Conservation (phyloP, 2,113 vertebrate species). For the Saccopteryx bilineata region DNA sequence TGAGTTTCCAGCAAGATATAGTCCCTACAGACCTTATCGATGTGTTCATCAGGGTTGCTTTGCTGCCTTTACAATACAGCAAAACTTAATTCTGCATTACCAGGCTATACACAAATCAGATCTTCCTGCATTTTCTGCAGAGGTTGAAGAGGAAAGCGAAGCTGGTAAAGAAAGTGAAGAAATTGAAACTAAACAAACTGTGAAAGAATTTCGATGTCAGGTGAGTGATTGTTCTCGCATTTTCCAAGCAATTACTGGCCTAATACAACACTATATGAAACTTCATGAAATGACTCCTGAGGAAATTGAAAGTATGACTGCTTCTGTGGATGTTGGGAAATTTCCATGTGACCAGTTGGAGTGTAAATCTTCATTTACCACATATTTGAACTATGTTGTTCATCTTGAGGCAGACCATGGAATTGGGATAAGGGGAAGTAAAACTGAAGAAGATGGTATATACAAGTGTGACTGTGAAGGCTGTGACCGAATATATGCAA, state of each 20-base stretch:
- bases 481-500: constrained; percentile 96
- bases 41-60: constrained; percentile 97
- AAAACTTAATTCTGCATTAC: constrained; percentile 98
- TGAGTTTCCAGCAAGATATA: constrained; percentile 88
- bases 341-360: constrained; percentile 95
- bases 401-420: constrained; percentile 94
- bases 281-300: constrained; percentile 94
- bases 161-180: constrained; percentile 84
- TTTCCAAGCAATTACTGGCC: constrained; percentile 94
- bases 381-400: constrained; percentile 91
- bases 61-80: constrained; percentile 97
- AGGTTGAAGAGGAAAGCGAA: constrained; percentile 91
- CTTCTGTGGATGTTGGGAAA: constrained; percentile 88
- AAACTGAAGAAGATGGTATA: constrained; percentile 89
- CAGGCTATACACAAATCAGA: constrained; percentile 96
- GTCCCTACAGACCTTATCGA: constrained; percentile 94
- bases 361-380: constrained; percentile 92
- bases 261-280: constrained; percentile 96
- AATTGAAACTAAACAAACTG: constrained; percentile 81
- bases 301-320: constrained; percentile 91
- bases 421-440: constrained; percentile 88
- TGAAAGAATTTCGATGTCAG: constrained; percentile 95
- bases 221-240: constrained; percentile 96
- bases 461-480: constrained; percentile 96
- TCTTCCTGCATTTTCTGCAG: constrained; percentile 91